Evolutionary conservation across 2,113 vertebrate species (phyloP).

Genomic region (Saguinus imperator): DNA sequence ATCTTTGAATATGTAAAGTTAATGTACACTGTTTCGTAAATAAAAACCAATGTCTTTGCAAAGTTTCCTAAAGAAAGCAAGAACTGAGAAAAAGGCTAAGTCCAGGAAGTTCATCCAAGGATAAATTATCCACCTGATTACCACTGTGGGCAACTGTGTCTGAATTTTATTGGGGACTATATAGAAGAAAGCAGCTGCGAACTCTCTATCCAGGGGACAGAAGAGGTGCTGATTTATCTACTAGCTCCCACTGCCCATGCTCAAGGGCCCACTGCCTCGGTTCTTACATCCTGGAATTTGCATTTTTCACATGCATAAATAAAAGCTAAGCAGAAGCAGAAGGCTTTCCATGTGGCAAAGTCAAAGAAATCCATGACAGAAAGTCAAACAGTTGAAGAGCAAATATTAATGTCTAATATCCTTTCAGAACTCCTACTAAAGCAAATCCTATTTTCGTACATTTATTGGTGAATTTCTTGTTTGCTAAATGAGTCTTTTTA

Average conservation of each 20-base stretch:
- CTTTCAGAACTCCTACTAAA: neutral
- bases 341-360: neutral
- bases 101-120: neutral
- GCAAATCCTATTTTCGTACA: neutral
- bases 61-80: neutral
- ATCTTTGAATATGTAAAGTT: neutral
- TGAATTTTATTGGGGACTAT: neutral
- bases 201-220: neutral
- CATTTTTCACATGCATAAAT: neutral
- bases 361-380: neutral
- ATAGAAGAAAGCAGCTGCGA: neutral
- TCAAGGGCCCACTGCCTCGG: neutral
- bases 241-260: accelerated
- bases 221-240: neutral
- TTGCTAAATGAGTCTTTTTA: neutral
- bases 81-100: neutral
- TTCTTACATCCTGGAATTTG: neutral
- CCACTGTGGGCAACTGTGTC: too few relatives aligned
- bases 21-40: neutral
- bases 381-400: neutral
- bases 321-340: neutral
- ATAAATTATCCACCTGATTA: neutral
- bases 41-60: neutral
- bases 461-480: neutral
- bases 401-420: neutral